Conservation (phyloP, 2,113 vertebrate species). For the Ophiodon elongatus region DNA sequence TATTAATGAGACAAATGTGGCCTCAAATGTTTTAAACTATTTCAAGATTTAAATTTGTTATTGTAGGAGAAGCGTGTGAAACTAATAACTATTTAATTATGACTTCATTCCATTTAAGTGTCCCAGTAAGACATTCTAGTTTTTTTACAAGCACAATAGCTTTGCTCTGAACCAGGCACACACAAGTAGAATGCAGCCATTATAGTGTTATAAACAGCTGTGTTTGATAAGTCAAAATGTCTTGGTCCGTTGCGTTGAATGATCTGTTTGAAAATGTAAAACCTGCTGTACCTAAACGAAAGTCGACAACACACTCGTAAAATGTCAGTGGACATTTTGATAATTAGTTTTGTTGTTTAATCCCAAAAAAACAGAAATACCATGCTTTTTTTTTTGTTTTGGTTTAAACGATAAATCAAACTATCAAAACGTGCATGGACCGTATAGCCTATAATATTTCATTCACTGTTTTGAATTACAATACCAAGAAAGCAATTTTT, state of each 20-base stretch:
- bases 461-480: neutral
- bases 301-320: neutral
- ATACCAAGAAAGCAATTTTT: neutral
- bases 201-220: neutral
- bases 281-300: neutral
- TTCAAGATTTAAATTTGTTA: neutral
- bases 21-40: neutral
- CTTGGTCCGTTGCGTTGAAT: neutral
- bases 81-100: neutral
- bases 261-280: neutral
- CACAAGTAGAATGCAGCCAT: neutral
- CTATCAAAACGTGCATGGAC: too few relatives aligned
- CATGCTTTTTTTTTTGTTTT: too few relatives aligned
- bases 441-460: neutral
- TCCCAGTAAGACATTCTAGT: neutral
- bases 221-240: slow-evolving; percentile 15
- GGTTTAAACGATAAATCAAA: too few relatives aligned
- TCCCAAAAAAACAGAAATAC: too few relatives aligned
- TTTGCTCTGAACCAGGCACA: neutral
- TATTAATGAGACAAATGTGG: neutral
- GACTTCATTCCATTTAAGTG: neutral
- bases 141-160: neutral
- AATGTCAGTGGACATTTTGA: too few relatives aligned
- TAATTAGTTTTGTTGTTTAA: too few relatives aligned
- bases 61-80: neutral